Percentiles rank a stretch among this genome's conserved stretches.
Conservation (phyloP, 2,797 vertebrate species). For the Nannoperca australis region DNA sequence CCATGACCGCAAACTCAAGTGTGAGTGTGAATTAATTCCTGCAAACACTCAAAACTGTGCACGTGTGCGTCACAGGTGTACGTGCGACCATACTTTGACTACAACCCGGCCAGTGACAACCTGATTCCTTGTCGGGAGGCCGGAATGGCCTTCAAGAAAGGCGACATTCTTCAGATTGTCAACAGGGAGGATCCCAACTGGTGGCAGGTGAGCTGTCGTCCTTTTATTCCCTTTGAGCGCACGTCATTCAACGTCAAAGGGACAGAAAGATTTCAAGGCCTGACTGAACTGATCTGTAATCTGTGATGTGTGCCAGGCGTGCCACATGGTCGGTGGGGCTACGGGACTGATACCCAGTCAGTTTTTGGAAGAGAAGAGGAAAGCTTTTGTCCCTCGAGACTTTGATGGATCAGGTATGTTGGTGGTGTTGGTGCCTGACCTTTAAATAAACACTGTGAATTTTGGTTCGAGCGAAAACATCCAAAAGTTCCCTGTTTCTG, state of each 20-base stretch:
- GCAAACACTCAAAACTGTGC: not conserved
- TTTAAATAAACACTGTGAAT: not conserved
- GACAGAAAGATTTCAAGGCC: not conserved
- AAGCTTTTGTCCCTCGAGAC: constrained; percentile 97
- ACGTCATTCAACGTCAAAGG: not conserved
- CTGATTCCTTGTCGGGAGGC: constrained; percentile 98
- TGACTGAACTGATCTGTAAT: not conserved
- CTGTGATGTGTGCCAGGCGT: constrained; percentile 86
- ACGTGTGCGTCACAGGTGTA: constrained; percentile 88
- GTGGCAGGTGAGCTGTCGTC: constrained; percentile 92
- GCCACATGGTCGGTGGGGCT: constrained; percentile 92
- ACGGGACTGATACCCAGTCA: constrained; percentile 98
- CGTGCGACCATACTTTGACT: constrained; percentile 97
- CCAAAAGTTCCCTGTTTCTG: not conserved
- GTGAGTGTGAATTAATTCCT: not conserved
- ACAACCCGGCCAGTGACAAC: constrained; percentile 94
- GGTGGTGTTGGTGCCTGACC: not conserved
- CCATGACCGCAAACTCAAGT: not conserved
- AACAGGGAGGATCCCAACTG: constrained; percentile 98
- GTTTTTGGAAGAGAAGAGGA: constrained; percentile 98
- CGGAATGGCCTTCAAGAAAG: constrained; percentile 92
- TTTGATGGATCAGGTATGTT: constrained; percentile 92
- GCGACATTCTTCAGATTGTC: constrained; percentile 98
- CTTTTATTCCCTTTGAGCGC: not conserved
- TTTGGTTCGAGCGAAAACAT: constrained; percentile 16